These are phyloP conservation scores for Ceraclea dissimilis DNA, from an alignment of 2,888 invertebrate genomes.

Conservation along the genomic window DNA sequence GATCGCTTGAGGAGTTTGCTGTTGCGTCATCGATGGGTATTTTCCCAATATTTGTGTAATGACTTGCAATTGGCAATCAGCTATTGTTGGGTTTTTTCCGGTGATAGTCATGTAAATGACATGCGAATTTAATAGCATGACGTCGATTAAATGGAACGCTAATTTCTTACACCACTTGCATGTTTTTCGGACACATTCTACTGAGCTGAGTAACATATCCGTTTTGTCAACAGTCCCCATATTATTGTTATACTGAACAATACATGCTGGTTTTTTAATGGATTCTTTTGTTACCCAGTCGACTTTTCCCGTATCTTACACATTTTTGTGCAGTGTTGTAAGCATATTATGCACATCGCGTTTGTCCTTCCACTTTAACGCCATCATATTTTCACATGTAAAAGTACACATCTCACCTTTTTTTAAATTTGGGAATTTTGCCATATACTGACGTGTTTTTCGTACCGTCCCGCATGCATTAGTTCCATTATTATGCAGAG, in stretches of 20 bases:
- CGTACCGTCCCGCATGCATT: neutral
- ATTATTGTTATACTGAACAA: constrained; percentile 30
- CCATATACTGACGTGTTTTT: neutral
- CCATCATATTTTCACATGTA: neutral
- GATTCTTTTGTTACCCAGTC: neutral
- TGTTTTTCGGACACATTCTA: constrained; percentile 29
- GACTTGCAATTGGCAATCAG: neutral
- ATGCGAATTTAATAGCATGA: constrained; percentile 26
- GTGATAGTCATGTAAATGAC: neutral
- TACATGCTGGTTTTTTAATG: constrained; percentile 26
- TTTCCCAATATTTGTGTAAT: neutral
- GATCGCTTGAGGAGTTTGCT: neutral
- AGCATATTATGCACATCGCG: constrained; percentile 29
- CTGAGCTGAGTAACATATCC: constrained; percentile 30
- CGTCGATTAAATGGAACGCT: constrained; percentile 30
- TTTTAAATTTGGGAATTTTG: neutral
- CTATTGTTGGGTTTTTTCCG: neutral
- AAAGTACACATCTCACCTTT: neutral
- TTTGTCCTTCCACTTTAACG: constrained; percentile 28
- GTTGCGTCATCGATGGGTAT: neutral
- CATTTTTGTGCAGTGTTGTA: constrained; percentile 27
- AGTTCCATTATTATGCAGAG: neutral
- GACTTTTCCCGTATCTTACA: neutral
- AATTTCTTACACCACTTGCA: constrained; percentile 32
- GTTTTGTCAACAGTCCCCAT: constrained; percentile 31